These are phyloP conservation scores for Digitonthophagus gazella DNA, from an alignment of 2,888 invertebrate species.

Conservation along the genomic window DNA sequence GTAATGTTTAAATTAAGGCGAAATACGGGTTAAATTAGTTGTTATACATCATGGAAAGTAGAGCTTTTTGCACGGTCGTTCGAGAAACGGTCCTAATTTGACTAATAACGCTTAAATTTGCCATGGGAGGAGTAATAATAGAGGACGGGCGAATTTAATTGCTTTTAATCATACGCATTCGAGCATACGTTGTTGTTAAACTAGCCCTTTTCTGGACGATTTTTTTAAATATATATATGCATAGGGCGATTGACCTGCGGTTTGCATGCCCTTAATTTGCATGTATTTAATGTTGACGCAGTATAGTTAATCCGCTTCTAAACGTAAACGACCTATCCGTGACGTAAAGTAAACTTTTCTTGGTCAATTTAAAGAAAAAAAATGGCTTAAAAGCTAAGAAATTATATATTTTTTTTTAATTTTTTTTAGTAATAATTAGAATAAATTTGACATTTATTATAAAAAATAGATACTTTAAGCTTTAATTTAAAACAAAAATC, in stretches of 20 bases:
- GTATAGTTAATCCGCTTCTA: neutral
- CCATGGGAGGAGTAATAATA: neutral
- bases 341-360: constrained; percentile 1
- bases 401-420: no score
- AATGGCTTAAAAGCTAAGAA: no score
- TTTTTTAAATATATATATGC: neutral
- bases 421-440: no score
- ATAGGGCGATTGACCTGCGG: neutral
- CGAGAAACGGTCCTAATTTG: neutral
- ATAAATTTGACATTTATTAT: no score
- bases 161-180: neutral
- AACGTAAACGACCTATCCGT: neutral
- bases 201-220: neutral
- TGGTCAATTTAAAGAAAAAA: no score
- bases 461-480: no score
- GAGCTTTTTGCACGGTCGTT: neutral
- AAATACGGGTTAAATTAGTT: no score
- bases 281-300: neutral
- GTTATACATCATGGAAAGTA: no score
- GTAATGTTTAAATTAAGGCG: no score
- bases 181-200: neutral
- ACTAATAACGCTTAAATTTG: neutral
- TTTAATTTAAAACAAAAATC: no score
- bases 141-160: neutral
- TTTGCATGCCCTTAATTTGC: neutral